phyloP scores from a whole-genome alignment of 2,113 vertebrate species.

The Nasalis larvatus region DNA sequence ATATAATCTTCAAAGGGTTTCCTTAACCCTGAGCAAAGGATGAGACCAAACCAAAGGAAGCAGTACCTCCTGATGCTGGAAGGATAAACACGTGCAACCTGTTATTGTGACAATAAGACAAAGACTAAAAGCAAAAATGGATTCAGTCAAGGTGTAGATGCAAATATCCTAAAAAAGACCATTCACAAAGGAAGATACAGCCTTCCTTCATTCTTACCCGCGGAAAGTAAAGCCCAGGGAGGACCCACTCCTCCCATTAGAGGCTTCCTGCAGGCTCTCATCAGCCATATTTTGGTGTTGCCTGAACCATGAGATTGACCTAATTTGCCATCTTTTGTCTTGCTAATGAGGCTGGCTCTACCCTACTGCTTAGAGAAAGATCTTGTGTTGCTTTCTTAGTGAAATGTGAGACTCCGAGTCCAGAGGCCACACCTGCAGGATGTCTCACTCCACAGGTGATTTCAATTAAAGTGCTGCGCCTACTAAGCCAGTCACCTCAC shows the following conservation, averaged over 20 bases:
- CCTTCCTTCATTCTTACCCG: neutral
- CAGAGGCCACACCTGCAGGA: neutral
- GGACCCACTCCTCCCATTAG: neutral
- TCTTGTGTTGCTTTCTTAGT: neutral
- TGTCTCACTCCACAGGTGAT: neutral
- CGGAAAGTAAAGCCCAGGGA: neutral
- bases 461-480: neutral
- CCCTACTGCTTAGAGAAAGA: neutral
- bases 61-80: neutral
- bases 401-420: neutral
- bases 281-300: neutral
- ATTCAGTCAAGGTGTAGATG: neutral
- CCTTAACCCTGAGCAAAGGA: neutral
- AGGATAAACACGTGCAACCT: conserved; percentile 7
- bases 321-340: conserved; percentile 19
- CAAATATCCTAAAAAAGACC: neutral
- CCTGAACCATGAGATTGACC: conserved; percentile 11
- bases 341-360: conserved; percentile 29
- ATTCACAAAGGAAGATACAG: neutral
- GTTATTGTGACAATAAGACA: neutral
- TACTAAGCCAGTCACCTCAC: neutral
- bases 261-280: neutral
- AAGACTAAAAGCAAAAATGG: neutral
- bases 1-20: conserved; percentile 53
- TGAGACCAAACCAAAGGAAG: neutral